phyloP scores from a whole-genome alignment of 1,140 invertebrate species.

The Antheraea pernyi region DNA sequence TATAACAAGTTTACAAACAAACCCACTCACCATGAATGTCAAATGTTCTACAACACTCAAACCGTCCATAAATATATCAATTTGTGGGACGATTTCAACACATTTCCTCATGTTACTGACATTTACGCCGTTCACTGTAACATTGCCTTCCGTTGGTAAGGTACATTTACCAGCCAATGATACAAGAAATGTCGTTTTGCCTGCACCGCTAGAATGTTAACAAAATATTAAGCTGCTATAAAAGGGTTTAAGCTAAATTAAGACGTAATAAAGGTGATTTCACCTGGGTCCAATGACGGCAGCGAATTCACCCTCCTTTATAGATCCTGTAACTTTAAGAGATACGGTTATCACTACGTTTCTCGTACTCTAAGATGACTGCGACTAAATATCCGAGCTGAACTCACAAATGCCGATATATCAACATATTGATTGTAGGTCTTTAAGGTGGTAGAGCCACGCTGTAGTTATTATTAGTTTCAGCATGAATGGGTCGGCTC shows the following conservation, averaged over 20 bases:
- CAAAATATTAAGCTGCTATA: neutral
- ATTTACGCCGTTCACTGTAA: slow-evolving; percentile 43
- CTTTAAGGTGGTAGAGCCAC: too few relatives aligned
- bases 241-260: neutral
- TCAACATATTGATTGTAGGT: too few relatives aligned
- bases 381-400: too few relatives aligned
- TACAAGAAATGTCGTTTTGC: slow-evolving; percentile 67
- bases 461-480: too few relatives aligned
- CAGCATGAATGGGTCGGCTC: too few relatives aligned
- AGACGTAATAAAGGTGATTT: slow-evolving; percentile 3
- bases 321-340: slow-evolving; percentile 51
- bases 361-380: too few relatives aligned
- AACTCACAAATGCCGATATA: too few relatives aligned
- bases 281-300: slow-evolving; percentile 69
- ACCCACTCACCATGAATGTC: slow-evolving; percentile 61
- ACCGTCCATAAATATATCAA: slow-evolving; percentile 55
- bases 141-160: slow-evolving; percentile 43
- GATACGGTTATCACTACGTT: neutral
- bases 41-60: slow-evolving; percentile 66
- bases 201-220: slow-evolving; percentile 51
- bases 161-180: slow-evolving; percentile 58
- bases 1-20: neutral
- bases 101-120: slow-evolving; percentile 38
- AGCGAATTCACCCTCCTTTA: slow-evolving; percentile 57
- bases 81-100: slow-evolving; percentile 59